Evolutionary conservation across 2,797 vertebrate genomes (phyloP), one percentile per base, ranked within the genome.

Genomic region (Danio albolineatus): DNA sequence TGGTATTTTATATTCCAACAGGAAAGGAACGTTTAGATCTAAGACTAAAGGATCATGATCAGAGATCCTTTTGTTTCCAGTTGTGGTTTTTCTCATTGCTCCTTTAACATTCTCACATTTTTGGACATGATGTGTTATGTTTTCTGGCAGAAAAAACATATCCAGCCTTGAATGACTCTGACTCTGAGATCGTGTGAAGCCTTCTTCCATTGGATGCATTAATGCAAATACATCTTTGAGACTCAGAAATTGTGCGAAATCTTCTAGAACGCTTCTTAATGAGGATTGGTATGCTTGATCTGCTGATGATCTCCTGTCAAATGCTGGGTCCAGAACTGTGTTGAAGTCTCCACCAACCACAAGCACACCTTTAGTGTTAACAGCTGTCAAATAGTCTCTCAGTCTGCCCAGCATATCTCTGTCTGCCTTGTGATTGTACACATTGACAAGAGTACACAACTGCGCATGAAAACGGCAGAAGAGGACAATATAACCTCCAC

Each of bases 401-500:
- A 84, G 2, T 78, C 49, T 43, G 6, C 5, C 0, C 44, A 81
- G 38, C 9, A 84, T 28, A 4, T n/a, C 9, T 65, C 0, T 51
- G 44, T 84, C 83, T 10, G 12, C 0, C 2, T 39, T 44, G 38
- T 84, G 79, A 41, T 84, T 78, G 44, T 84, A 81, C 41, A 84
- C 49, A 59, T 78, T 81, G 46, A 78, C 79, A 38, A 84, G 79
- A 21, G 75, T 84, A 60, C 21, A 81, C n/a, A 69, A 57, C 59
- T 78, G 61, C 28, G 2, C 14, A 41, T 49, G 16, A 2, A 83
- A 17, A 12, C 0, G 10, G 49, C 74, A 83, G 69, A 78, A 83
- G 41, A 83, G 82, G 14, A 81, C 82, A 48, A 83, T 48, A 38
- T 81, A 83, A 7, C 82, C 48, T 54, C 82, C 82, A 57, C 82